Conservation (phyloP, 2,797 vertebrate species). For the Carapus acus region DNA sequence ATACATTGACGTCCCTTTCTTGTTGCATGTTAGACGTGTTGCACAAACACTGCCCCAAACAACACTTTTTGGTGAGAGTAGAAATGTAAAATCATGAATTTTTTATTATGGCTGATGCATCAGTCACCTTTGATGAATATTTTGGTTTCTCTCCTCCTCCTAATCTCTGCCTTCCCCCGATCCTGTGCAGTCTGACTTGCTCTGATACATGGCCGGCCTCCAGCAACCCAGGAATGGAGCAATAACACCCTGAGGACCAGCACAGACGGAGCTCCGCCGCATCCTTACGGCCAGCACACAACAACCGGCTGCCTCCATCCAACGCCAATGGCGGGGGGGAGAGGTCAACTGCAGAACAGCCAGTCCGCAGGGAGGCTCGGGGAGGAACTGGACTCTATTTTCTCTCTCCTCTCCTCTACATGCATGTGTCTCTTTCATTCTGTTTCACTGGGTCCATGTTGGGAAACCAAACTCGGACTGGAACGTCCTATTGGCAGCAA, state of each 20-base stretch:
- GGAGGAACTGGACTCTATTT: conserved; percentile 33
- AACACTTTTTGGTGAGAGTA: no score
- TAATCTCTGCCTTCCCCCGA: conserved; percentile 1
- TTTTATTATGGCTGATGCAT: no score
- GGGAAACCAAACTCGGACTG: conserved; percentile 43
- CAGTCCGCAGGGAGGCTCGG: conserved; percentile 34
- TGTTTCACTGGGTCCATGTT: conserved; percentile 47
- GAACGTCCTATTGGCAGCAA: conserved; percentile 57
- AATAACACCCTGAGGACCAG: conserved; percentile 62
- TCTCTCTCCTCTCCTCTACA: conserved; percentile 41
- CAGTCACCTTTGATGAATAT: no score
- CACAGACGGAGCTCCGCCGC: conserved; percentile 64
- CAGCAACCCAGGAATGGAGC: conserved; percentile 68
- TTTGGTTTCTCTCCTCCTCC: no score
- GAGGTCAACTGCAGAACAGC: conserved; percentile 44
- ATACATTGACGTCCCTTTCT: no score
- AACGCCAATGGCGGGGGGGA: conserved; percentile 12
- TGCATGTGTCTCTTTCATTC: conserved; percentile 45
- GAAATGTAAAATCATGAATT: no score
- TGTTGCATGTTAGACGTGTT: no score
- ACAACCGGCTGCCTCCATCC: conserved; percentile 38
- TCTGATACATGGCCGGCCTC: conserved; percentile 38
- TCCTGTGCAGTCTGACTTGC: conserved; percentile 28
- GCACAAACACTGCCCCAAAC: no score
- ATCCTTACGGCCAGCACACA: conserved; percentile 70